Evolutionary conservation across 2,888 invertebrate species (phyloP).

Genomic region (Lasiommata megera): DNA sequence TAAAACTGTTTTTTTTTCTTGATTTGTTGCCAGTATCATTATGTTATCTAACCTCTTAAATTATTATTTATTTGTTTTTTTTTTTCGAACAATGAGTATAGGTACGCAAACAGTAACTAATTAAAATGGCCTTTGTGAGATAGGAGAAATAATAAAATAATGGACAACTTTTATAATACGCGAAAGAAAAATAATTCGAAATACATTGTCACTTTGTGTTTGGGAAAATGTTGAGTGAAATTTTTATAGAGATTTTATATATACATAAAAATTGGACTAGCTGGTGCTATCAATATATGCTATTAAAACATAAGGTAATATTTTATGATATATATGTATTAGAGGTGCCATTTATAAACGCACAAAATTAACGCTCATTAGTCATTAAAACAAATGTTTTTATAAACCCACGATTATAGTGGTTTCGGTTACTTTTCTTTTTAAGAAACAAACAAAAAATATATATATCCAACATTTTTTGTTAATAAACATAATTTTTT

Average conservation of each 20-base stretch:
- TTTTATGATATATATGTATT: not conserved
- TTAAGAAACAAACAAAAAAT: no score
- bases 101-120: no score
- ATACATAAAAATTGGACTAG: not conserved
- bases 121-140: no score
- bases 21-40: no score
- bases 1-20: no score
- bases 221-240: not conserved
- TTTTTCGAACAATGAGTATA: no score
- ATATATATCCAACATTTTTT: not conserved
- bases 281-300: not conserved
- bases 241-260: not conserved
- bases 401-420: not conserved
- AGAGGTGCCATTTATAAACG: constrained; percentile 1
- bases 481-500: not conserved
- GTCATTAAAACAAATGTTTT: not conserved
- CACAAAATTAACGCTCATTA: not conserved
- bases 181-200: no score
- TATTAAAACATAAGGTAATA: not conserved
- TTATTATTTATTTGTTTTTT: no score
- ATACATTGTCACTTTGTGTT: no score
- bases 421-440: not conserved
- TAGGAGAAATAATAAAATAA: no score
- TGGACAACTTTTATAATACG: no score
- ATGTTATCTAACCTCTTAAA: no score